These are phyloP conservation scores for Hyperoplus lanceolatus DNA, from an alignment of 2,797 vertebrate genomes.

Conservation along the genomic window DNA sequence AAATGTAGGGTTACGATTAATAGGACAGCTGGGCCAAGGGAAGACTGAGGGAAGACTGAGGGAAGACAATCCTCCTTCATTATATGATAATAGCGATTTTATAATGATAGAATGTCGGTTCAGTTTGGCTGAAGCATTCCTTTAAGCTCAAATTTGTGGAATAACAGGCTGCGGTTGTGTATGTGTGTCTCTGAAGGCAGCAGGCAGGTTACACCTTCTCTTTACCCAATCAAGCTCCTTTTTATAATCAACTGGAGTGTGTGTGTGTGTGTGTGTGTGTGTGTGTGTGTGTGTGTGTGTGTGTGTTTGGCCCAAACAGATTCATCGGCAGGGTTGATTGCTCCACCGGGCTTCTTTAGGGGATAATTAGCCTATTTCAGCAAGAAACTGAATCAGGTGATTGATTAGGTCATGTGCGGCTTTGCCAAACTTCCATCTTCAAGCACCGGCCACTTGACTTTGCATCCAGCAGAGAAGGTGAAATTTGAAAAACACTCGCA, in stretches of 20 bases:
- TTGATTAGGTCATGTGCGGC: slow-evolving; percentile 65
- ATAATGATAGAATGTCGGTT: not conserved
- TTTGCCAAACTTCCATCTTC: slow-evolving; percentile 45
- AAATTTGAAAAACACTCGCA: not conserved
- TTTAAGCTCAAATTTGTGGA: slow-evolving; percentile 26
- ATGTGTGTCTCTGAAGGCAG: slow-evolving; percentile 23
- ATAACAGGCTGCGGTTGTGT: slow-evolving; percentile 14
- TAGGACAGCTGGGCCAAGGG: no score
- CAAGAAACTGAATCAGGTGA: slow-evolving; percentile 70
- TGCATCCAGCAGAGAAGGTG: slow-evolving; percentile 34
- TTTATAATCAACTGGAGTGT: slow-evolving; percentile 78
- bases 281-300: no score
- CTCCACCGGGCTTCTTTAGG: slow-evolving; percentile 38
- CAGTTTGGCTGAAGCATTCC: slow-evolving; percentile 2
- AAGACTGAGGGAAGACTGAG: no score
- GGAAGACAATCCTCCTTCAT: no score
- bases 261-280: no score
- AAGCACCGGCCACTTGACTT: slow-evolving; percentile 60
- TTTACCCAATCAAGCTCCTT: slow-evolving; percentile 70
- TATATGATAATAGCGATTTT: no score
- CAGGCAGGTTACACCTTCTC: slow-evolving; percentile 17
- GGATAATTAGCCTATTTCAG: slow-evolving; percentile 80
- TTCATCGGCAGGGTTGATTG: slow-evolving; percentile 71
- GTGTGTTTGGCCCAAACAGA: slow-evolving; percentile 72
- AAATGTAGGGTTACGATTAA: no score